A percentile compares a stretch with the other conserved stretches of the same genome.
phyloP scores from a whole-genome alignment of 2,888 invertebrate species.

The Pandemis corylana region DNA sequence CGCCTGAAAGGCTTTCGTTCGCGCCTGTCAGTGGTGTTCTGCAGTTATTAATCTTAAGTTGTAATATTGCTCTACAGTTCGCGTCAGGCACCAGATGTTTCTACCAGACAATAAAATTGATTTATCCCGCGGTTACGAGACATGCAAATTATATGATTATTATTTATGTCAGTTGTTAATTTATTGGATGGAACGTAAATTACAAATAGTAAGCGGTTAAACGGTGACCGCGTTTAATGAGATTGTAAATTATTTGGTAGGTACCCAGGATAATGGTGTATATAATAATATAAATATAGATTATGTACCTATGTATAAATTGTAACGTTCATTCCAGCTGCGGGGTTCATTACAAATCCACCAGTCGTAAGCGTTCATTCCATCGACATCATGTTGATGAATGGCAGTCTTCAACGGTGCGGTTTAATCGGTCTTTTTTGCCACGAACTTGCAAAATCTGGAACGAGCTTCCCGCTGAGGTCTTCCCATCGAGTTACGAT shows the following conservation, averaged over 20 bases:
- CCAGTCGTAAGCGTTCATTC: too few relatives aligned
- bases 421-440: too few relatives aligned
- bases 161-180: conserved; percentile 2
- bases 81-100: conserved; percentile 30
- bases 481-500: too few relatives aligned
- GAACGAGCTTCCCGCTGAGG: too few relatives aligned
- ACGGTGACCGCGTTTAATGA: neutral
- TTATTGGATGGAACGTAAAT: neutral
- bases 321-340: too few relatives aligned
- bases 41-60: conserved; percentile 39
- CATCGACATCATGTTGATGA: too few relatives aligned
- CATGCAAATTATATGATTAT: conserved; percentile 23
- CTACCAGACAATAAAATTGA: conserved; percentile 38
- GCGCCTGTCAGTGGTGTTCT: conserved; percentile 12
- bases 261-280: too few relatives aligned
- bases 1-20: neutral
- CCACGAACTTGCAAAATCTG: too few relatives aligned
- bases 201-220: neutral
- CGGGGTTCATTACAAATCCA: too few relatives aligned
- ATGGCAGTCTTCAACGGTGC: too few relatives aligned
- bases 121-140: conserved; percentile 26
- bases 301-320: too few relatives aligned
- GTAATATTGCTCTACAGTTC: conserved; percentile 30
- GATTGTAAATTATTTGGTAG: neutral
- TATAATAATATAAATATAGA: too few relatives aligned